Evolutionary conservation across 2,888 invertebrate genomes (phyloP), one percentile per base, ranked within the genome.

Genomic region (Teinopalpus imperialis): DNA sequence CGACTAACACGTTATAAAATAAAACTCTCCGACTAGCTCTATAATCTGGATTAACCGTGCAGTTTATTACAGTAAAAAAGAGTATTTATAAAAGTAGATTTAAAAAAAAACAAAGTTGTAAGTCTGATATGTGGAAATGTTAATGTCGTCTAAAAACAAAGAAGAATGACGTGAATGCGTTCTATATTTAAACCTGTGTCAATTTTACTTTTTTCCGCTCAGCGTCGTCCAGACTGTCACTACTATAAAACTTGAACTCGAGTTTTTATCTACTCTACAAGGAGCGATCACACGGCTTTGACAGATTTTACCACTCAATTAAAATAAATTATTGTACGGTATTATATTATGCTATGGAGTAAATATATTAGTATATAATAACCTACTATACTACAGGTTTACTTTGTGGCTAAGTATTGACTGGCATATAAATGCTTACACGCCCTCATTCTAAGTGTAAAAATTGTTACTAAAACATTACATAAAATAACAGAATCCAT

Each of bases 121-220:
- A 39, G 34, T 14, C 39, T 49, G 43, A 36, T 43, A 50, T 42
- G 52, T 54, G 62, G 61, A 66, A 70, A 71, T 66, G 72, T 69
- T 70, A 69, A 65, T 67, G 71, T 69, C 62, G 54, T 56, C 46
- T 52, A 56, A 60, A 69, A 73, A 62, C 67, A 61, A 61, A 46
- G 53, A 53, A 52, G 51, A 49, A 49, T 46, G 59, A 58, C 62
- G 57, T 60, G 61, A 63, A 53, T 49, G 56, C 47, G 65, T 69
- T 75, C 71, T 77, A 74, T 76, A 73, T 76, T 76, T 76, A 70
- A 75, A 69, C 63, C 52, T 36, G 63, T 66, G 71, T 70, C 64
- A 70, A 63, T 74, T 72, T 70, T 59, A 54, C 59, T 64, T 72
- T 70, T 72, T 71, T 70, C 48, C 45, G 48, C 52, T 55, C 29